Evolutionary conservation across 2,797 vertebrate species (phyloP), one percentile per base, ranked within the genome.

Genomic region (Diceros bicornis): DNA sequence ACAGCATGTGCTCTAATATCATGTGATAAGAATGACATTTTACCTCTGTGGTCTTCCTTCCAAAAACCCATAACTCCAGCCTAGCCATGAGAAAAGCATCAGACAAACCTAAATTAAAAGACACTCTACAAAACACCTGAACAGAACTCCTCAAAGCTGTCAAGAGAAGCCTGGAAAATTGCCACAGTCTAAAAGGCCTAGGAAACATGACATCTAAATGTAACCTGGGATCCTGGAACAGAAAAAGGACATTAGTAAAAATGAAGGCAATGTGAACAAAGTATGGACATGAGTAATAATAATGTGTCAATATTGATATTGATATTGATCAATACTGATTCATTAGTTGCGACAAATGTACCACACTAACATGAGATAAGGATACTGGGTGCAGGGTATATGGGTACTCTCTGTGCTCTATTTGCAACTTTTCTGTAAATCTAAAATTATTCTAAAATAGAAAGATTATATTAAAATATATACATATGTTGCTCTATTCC

Each of bases 371-470:
- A 18, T 64, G n/a, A 74, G 57, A 84, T 17, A 81, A 2, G 2
- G 52, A 37, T 32, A 50, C 2, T 34, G 12, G 7, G 12, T 23
- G 4, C 25, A 13, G 57, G 23, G 17, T n/a, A 11, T 18, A 18
- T 14, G 25, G 10, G 21, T 59, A 37, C 14, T 12, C 16, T 11
- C 23, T 75, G 52, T 21, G 32, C 3, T 52, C 9, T 18, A 64
- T 78, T 55, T 69, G 7, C 23, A 72, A 59, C 13, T 52, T 59
- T 86, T 95, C 81, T 82, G 7, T 69, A 87, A 82, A 89, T 85
- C 64, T 72, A 74, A 93, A 37, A 21, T 16, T 68, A 78, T 57
- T 41, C 14, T 72, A 77, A 62, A 71, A 10, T 44, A 18, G 44
- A 68, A 74, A 59, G 16, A 12, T 59, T 85, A 18, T 61, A 10